These are phyloP conservation scores for Diabrotica virgifera DNA, from an alignment of 1,140 invertebrate species.

Conservation along the genomic window DNA sequence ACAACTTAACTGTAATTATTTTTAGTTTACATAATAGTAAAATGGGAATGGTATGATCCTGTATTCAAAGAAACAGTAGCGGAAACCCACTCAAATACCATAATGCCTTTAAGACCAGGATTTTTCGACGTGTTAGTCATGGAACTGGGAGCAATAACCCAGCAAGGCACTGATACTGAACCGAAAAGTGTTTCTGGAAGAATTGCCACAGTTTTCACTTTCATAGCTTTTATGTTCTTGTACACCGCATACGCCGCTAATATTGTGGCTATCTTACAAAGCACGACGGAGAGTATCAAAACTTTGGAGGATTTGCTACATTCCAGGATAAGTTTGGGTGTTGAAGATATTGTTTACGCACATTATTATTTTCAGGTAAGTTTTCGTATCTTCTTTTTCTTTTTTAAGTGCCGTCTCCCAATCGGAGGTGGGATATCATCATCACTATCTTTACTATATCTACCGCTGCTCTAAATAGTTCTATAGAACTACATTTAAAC, in stretches of 20 bases:
- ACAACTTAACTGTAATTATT: no score
- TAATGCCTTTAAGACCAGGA: conserved; percentile 17
- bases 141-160: conserved; percentile 54
- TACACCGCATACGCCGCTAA: conserved; percentile 46
- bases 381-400: no score
- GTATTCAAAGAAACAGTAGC: conserved; percentile 18
- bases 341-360: conserved; percentile 56
- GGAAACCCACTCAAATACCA: neutral
- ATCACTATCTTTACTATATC: no score
- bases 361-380: conserved; percentile 55
- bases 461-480: no score
- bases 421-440: no score
- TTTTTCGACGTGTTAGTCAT: conserved; percentile 49
- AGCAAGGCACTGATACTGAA: conserved; percentile 54
- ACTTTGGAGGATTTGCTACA: conserved; percentile 47
- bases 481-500: no score
- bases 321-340: conserved; percentile 58
- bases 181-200: conserved; percentile 49
- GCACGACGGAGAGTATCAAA: conserved; percentile 49
- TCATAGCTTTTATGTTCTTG: conserved; percentile 41
- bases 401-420: no score
- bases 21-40: conserved; percentile 27
- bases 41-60: conserved; percentile 35
- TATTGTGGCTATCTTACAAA: conserved; percentile 52
- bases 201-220: conserved; percentile 39